A percentile compares a stretch with the other conserved stretches of the same genome.
Evolutionary conservation across 2,888 invertebrate genomes (phyloP).

Genomic region (Luperina nickerlii): DNA sequence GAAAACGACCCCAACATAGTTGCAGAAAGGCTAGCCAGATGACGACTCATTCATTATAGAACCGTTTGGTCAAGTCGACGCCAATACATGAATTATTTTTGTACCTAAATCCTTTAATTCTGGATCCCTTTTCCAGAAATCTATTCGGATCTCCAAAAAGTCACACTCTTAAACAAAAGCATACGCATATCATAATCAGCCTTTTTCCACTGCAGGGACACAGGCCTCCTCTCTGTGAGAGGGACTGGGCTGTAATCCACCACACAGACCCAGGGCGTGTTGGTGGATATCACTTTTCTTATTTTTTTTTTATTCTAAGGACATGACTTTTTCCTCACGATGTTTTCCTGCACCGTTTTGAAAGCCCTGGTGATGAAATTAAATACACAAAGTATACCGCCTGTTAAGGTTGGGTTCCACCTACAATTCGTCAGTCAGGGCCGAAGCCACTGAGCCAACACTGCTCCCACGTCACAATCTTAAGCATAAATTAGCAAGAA

Average conservation of each 20-base stretch:
- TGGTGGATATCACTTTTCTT: too few species aligned
- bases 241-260: too few species aligned
- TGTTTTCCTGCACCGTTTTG: background rate
- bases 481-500: background rate
- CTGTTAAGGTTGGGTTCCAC: background rate
- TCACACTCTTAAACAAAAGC: background rate
- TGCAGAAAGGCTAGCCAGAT: background rate
- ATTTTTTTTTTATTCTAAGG: too few species aligned
- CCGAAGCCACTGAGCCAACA: background rate
- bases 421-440: too few species aligned
- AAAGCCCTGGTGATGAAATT: background rate
- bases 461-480: background rate
- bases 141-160: too few species aligned
- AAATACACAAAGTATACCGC: background rate
- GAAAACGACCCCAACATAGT: too few species aligned
- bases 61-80: background rate
- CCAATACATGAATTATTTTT: background rate
- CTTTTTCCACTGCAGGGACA: too few species aligned
- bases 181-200: too few species aligned
- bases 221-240: too few species aligned
- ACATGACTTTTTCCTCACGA: too few species aligned
- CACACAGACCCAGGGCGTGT: too few species aligned
- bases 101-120: background rate
- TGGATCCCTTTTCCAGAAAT: too few species aligned
- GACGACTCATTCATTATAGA: background rate